A percentile compares a stretch with the other conserved stretches of the same genome.
Evolutionary conservation across 2,888 invertebrate species (phyloP).

Genomic region (Willowsia nigromaculata): DNA sequence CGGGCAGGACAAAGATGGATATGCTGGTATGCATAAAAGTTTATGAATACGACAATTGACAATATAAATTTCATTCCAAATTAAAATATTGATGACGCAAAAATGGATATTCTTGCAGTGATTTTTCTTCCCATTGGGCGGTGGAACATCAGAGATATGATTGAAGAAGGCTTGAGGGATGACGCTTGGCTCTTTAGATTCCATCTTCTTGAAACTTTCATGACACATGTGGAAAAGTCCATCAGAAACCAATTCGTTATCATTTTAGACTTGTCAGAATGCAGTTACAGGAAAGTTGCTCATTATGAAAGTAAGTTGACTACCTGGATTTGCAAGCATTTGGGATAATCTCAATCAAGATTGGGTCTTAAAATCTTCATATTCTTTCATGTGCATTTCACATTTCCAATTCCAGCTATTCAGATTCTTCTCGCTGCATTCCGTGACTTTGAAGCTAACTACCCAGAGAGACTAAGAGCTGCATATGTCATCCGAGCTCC

Average conservation of each 20-base stretch:
- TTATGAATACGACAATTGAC: no score
- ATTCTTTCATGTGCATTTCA: not conserved
- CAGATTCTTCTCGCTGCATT: constrained; percentile 61
- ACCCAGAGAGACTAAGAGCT: constrained; percentile 69
- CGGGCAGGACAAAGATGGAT: constrained; percentile 69
- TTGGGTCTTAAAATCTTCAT: not conserved
- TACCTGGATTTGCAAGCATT: not conserved
- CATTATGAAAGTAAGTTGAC: constrained; percentile 61
- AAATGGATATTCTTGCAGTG: no score
- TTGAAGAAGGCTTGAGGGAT: constrained; percentile 58
- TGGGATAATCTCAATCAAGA: not conserved
- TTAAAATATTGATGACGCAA: no score
- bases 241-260: constrained; percentile 61
- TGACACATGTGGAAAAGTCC: constrained; percentile 49
- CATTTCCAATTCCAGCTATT: constrained; percentile 43
- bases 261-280: constrained; percentile 65
- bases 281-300: constrained; percentile 65
- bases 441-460: constrained; percentile 71
- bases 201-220: constrained; percentile 58
- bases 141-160: constrained; percentile 62
- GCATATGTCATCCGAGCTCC: constrained; percentile 71
- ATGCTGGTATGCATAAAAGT: constrained; percentile 56
- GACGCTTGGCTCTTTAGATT: constrained; percentile 67
- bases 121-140: constrained; percentile 67
- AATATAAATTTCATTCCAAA: not conserved